Evolutionary conservation across 2,888 invertebrate genomes (phyloP).

Genomic region (Octonoba sinensis): DNA sequence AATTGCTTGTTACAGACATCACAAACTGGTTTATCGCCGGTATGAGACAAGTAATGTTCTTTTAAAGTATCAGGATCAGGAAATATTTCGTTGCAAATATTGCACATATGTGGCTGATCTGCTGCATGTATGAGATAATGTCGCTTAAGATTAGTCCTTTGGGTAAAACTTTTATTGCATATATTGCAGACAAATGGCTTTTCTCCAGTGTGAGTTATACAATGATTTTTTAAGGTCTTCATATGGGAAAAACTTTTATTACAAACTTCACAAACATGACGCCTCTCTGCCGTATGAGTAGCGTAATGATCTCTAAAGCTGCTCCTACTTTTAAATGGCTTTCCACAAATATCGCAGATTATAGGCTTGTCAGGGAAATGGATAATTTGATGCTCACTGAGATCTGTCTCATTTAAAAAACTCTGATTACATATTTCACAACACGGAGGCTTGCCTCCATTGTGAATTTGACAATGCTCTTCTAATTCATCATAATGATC

Average conservation of each 20-base stretch:
- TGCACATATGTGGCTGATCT: conserved; percentile 48
- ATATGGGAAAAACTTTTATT: conserved; percentile 50
- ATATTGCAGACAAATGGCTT: conserved; percentile 53
- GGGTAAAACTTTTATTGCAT: conserved; percentile 44
- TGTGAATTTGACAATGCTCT: conserved; percentile 57
- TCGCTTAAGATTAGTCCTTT: conserved; percentile 54
- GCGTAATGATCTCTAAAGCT: conserved; percentile 38
- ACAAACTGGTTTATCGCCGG: conserved; percentile 53
- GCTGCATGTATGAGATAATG: conserved; percentile 54
- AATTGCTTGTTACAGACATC: conserved; percentile 51
- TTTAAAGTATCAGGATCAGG: conserved; percentile 29
- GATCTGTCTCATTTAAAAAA: conserved; percentile 48
- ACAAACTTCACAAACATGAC: conserved; percentile 50
- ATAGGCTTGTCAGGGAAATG: conserved; percentile 51
- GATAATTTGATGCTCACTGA: conserved; percentile 44
- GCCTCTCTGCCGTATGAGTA: conserved; percentile 40
- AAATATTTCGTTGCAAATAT: conserved; percentile 56
- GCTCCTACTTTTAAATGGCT: conserved; percentile 17
- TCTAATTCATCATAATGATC: conserved; percentile 55
- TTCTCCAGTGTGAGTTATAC: conserved; percentile 43
- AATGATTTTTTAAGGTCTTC: conserved; percentile 42
- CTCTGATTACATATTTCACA: conserved; percentile 58
- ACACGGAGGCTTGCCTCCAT: conserved; percentile 50
- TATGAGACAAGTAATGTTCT: conserved; percentile 50
- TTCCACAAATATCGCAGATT: conserved; percentile 54